Conservation (phyloP, 1,140 invertebrate species). For the Caerostris darwini region DNA sequence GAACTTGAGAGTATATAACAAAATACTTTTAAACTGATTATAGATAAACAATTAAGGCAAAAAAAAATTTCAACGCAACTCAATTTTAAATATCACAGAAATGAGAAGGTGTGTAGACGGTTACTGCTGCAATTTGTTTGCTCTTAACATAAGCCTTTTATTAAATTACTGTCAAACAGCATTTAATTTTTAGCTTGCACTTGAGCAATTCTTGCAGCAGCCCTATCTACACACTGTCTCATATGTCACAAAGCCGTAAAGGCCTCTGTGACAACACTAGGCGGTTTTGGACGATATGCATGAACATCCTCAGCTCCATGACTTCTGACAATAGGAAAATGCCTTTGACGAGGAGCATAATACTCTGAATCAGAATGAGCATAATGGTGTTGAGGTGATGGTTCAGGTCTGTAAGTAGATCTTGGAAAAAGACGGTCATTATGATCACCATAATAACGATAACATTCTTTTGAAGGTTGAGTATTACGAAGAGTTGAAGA, state of each 20-base stretch:
- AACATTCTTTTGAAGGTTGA: constrained; percentile 64
- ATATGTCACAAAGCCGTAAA: constrained; percentile 78
- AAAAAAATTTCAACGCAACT: background rate
- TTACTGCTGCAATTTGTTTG: constrained; percentile 50
- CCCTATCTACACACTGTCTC: constrained; percentile 77
- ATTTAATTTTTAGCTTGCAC: constrained; percentile 75
- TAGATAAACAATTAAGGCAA: background rate
- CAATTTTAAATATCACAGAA: constrained; percentile 66
- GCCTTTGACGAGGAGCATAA: constrained; percentile 73
- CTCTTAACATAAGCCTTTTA: background rate
- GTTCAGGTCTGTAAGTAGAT: constrained; percentile 76
- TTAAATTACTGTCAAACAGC: background rate
- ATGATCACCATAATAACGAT: constrained; percentile 76
- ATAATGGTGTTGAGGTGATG: constrained; percentile 76
- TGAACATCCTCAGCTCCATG: constrained; percentile 69
- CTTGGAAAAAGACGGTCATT: constrained; percentile 74
- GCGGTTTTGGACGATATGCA: constrained; percentile 66
- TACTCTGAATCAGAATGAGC: constrained; percentile 77
- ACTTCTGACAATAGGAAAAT: constrained; percentile 63
- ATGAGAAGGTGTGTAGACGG: constrained; percentile 71
- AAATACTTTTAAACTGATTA: background rate
- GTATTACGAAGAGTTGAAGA: constrained; percentile 42
- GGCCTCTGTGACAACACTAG: constrained; percentile 74
- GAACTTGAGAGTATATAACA: constrained; percentile 23
- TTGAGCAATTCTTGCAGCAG: constrained; percentile 77